Conservation (phyloP, 2,113 vertebrate genomes). For the Sialia sialis region DNA sequence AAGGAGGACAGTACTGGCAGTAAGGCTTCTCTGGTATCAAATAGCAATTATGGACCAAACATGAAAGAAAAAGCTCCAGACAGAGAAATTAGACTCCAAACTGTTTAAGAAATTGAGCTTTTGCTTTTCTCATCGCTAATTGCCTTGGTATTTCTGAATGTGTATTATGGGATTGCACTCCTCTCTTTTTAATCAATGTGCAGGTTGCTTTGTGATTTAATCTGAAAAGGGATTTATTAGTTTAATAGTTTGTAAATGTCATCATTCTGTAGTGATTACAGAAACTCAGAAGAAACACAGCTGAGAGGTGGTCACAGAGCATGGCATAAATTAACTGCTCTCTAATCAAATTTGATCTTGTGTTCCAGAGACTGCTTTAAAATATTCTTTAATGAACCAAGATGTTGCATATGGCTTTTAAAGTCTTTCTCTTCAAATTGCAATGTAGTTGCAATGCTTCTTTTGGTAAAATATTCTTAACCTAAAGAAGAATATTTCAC, state of each 20-base stretch:
- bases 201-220: background rate
- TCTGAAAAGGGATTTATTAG: background rate
- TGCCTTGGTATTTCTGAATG: background rate
- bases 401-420: background rate
- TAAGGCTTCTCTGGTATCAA: background rate
- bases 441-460: background rate
- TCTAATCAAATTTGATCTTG: background rate
- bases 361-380: background rate
- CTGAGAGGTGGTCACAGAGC: background rate
- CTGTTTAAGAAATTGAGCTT: background rate
- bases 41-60: background rate
- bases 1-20: background rate
- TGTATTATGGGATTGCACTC: accelerated
- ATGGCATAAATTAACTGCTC: background rate
- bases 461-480: background rate
- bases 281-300: background rate
- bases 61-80: background rate
- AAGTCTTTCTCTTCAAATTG: background rate
- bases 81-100: background rate
- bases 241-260: background rate
- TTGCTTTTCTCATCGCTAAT: background rate
- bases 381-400: background rate
- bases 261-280: background rate
- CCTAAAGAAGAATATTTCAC: background rate
- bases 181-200: background rate